phyloP scores from a whole-genome alignment of 2,113 vertebrate genomes.

The Pseudopipra pipra region DNA sequence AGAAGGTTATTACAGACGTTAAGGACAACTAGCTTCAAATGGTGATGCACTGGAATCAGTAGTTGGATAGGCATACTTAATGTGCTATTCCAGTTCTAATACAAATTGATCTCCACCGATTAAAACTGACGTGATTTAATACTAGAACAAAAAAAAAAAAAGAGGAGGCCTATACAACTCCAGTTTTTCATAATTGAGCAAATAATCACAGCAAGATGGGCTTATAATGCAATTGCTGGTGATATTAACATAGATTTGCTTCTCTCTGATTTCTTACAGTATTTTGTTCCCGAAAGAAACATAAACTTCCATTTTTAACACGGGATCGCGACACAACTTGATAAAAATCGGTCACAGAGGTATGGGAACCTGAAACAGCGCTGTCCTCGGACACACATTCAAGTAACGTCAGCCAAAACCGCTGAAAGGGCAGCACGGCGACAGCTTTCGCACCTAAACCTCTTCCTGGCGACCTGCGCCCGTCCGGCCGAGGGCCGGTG shows the following conservation, averaged over 20 bases:
- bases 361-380: background rate
- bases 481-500: background rate
- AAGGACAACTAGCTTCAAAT: background rate
- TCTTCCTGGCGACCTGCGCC: background rate
- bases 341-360: background rate
- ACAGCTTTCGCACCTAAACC: background rate
- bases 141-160: background rate
- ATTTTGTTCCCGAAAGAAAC: background rate
- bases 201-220: rapidly evolving
- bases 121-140: background rate
- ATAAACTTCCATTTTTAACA: background rate
- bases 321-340: rapidly evolving
- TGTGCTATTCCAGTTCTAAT: background rate
- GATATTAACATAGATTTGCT: background rate
- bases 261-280: background rate
- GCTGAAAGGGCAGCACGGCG: background rate
- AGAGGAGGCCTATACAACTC: background rate
- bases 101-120: background rate
- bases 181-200: background rate
- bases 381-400: background rate
- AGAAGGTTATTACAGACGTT: background rate
- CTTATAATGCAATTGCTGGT: background rate
- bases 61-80: background rate
- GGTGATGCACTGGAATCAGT: background rate
- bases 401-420: background rate